Base-by-base conservation (phyloP, 2,888 invertebrate genomes). In the Aspidapion aeneum region DNA sequence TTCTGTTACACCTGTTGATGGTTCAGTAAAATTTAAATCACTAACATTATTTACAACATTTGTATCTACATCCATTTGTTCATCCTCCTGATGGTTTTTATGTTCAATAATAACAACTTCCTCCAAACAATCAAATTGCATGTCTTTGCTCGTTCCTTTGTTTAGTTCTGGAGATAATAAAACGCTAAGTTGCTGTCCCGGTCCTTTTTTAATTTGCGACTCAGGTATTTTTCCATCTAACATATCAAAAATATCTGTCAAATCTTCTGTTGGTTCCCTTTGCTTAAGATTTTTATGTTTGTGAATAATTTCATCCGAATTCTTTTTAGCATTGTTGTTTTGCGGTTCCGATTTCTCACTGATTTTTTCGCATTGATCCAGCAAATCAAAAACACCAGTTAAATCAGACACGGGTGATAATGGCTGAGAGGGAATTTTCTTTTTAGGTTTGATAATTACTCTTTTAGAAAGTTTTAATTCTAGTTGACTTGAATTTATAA, bases 151-250 rank as follows among this genome's bases (percentile, higher is more conserved):
- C 18, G 21, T 54, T 12, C 70, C 57, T 57, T 69, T 71, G 61
- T 74, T 73, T 55, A 72, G 58, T 58, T 68, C 66, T 19, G 68
- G 64, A 19, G 73, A 17, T 50, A 52, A 21, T 58, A 58, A 51
- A 59, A 63, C 17, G 19, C 17, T 21, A 49, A 55, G 20, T 49
- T 19, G 19, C 21, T 7, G 61, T 18, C 74, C 61, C 0, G 71
- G 68, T 49, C 62, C 64, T 55, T 66, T 65, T 52, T 54, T 50
- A 52, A 55, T 9, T 20, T 52, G 48, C 57, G 67, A 64, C 57
- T 63, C 50, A 17, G 18, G 9, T 21, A 60, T 64, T 49, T 70
- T 71, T 1, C 73, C 74, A 64, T 77, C 77, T 49, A 77, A 71
- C 49, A 71, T 64, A 63, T 74, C 72, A 21, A 75, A 72, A 54